Conservation (phyloP, 2,113 vertebrate genomes). For the Fulmarus glacialis region DNA sequence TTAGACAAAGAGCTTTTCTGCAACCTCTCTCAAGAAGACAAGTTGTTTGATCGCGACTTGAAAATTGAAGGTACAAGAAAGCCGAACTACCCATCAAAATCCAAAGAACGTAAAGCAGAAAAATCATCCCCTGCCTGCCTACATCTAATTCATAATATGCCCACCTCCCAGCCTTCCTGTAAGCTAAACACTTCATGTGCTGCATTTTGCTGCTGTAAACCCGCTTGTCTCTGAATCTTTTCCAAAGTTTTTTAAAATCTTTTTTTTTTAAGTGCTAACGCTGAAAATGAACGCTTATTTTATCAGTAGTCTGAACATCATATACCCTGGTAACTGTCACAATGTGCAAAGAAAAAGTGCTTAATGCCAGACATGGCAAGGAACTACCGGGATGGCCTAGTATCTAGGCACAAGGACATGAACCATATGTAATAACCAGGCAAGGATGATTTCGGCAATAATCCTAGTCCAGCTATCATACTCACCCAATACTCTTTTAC, state of each 20-base stretch:
- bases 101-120: not conserved
- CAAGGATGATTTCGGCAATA: accelerated
- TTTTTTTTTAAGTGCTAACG: not conserved
- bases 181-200: not conserved
- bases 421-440: accelerated
- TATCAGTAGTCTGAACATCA: not conserved
- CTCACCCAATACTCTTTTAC: not conserved
- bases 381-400: accelerated
- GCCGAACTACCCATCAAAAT: not conserved
- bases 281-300: not conserved
- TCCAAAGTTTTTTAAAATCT: not conserved
- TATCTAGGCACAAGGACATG: accelerated
- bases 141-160: accelerated
- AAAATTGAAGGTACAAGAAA: not conserved
- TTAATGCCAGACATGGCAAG: too few species aligned
- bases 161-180: not conserved
- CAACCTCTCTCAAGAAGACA: not conserved
- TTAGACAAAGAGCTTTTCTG: not conserved
- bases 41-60: not conserved
- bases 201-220: not conserved
- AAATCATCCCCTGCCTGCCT: not conserved
- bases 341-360: accelerated
- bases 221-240: not conserved
- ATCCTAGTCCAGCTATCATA: too few species aligned
- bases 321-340: accelerated